A percentile compares a stretch with the other conserved stretches of the same genome.
Conservation (phyloP, 37 sponge, comb jelly and placozoan genomes). For the Spongia lamella region DNA sequence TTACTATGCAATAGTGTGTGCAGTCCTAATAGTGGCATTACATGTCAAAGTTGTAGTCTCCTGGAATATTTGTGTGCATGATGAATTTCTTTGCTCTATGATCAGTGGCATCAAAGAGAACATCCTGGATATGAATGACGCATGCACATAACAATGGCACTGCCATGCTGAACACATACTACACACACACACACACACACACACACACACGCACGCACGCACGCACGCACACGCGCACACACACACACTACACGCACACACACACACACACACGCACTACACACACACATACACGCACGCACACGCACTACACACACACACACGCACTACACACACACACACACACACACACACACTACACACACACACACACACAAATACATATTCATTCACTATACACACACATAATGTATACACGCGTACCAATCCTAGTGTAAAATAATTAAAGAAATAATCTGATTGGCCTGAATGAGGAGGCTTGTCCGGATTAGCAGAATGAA, state of each 20-base stretch:
- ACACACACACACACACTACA: constrained; percentile 15
- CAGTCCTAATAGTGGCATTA: too few species aligned
- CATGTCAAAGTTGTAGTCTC: constrained; percentile 97
- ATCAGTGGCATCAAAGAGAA: constrained; percentile 90
- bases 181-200: constrained; percentile 9
- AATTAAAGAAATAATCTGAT: constrained; percentile 99
- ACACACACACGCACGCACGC: constrained; percentile 3
- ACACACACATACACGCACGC: constrained; percentile 15
- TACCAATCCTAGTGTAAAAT: constrained; percentile 95
- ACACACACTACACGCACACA: constrained; percentile 15
- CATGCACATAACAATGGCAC: neutral
- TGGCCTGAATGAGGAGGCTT: constrained; percentile 64
- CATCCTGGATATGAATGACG: constrained; percentile 56
- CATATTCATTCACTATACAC: neutral
- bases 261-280: too few species aligned
- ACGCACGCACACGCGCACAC: too few species aligned
- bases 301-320: constrained; percentile 3
- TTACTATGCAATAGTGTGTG: too few species aligned
- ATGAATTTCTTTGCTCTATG: constrained; percentile 94
- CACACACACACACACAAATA: neutral
- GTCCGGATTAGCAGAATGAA: constrained; percentile 80
- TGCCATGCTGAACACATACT: neutral
- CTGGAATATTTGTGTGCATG: constrained; percentile 94
- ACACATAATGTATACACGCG: neutral
- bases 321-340: constrained; percentile 2